Base-by-base conservation (phyloP, 2,113 vertebrate genomes). In the Chlamydotis undulata region DNA sequence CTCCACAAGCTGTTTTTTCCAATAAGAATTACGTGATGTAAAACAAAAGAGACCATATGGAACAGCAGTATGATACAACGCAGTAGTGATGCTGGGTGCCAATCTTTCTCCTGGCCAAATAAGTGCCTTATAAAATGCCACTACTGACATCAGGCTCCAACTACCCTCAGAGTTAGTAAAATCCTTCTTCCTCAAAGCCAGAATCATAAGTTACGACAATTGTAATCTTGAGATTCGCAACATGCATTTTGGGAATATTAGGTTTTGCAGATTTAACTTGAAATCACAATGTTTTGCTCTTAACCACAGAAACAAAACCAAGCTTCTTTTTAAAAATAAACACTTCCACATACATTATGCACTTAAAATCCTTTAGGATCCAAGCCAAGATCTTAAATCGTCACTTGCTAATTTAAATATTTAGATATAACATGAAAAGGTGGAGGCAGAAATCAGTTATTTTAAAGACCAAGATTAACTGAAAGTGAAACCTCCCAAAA, bases 61-160 rank as follows among this genome's bases (percentile, higher is more conserved):
- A 50, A 7, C 6, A 71, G 60, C 93, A 90, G 76, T 1, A 2
- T 16, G 95, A 80, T 8, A 18, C 24, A 47, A 16, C 0, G 16
- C 37, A 35, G 56, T 5, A 89, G 60, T 0, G 37, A 63, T 12
- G 5, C 6, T 2, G 17, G 9, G 37, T 45, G 76, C 79, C 95
- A 87, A 21, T 3, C 37, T 63, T 15, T 7, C 12, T 29, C 59
- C 4, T 1, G 63, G 89, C 88, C 86, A 94, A 80, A n/a, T 7
- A 6, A 49, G 14, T 0, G 7, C 74, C 70, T 52, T n/a, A 19
- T 1, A 21, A 64, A 18, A 47, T 1, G 15, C 17, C 55, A 14
- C 41, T 71, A 83, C 47, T 0, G 1, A 3, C 0, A 2, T 0
- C 28, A 41, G 39, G 33, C 53, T 35, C 59, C 0, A 0, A 8